Evolutionary conservation across 1,140 invertebrate genomes (phyloP), one percentile per base, ranked within the genome.

Genomic region (Drosophila burlai): DNA sequence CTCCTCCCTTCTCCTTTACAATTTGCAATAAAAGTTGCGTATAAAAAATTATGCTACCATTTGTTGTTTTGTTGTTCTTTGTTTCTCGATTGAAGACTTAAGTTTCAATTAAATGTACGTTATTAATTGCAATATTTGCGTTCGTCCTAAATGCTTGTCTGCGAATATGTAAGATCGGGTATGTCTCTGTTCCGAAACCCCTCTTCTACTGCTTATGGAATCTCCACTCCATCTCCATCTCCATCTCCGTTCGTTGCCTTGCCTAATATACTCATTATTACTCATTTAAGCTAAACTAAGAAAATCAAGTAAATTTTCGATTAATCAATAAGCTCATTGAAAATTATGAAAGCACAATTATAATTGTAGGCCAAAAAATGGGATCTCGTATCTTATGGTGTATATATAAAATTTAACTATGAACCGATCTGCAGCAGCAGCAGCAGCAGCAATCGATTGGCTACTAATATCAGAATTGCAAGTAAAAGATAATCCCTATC

Each of bases 41-140:
- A 90, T 90, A 91, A 90, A 90, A 85, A 89, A 90, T 80, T 82
- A 85, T 86, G 58, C 86, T 90, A 90, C 67, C 26, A 55, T 89
- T 81, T 89, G 57, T 66, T 76, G 73, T 77, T 89, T 81, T 89
- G 57, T 66, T 76, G 73, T 77, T 68, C 34, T 58, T 60, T 64
- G 34, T 55, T 55, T 38, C 8, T 74, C 18, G 63, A 65, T 45
- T 58, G 40, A 79, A 85, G 81, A 84, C 78, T 80, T 82, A 71
- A 78, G 67, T 89, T 89, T 81, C 72, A 43, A 67, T 84, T 83
- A 71, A 60, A 50, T 79, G 62, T 74, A 60, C 38, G 40, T 69
- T 80, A 69, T 75, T 80, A 87, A 83, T 80, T 77, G 72, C 85
- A 78, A 86, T 75, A 71, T 64, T 86, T 83, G 61, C 76, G 45